Percentiles rank a stretch among this genome's conserved stretches.
phyloP scores from a whole-genome alignment of 2,888 invertebrate species.

The Aromia moschata region DNA sequence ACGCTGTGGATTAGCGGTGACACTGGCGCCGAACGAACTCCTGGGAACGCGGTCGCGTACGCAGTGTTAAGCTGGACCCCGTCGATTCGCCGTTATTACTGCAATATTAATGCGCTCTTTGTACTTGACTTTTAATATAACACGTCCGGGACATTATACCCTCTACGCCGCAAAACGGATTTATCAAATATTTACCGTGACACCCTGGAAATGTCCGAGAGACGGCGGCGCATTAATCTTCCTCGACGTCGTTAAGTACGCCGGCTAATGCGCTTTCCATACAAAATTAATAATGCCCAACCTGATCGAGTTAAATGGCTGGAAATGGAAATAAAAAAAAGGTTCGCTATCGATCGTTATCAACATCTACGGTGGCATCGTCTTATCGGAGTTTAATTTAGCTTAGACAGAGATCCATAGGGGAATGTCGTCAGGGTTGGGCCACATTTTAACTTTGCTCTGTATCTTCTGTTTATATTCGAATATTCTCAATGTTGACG shows the following conservation, averaged over 20 bases:
- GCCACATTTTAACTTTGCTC: too few relatives aligned
- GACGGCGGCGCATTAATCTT: conserved; percentile 31
- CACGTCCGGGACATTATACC: neutral
- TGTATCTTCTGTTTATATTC: too few relatives aligned
- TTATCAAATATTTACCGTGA: conserved; percentile 32
- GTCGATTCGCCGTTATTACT: conserved; percentile 16
- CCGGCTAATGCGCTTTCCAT: conserved; percentile 33
- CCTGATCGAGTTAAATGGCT: too few relatives aligned
- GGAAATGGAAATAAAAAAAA: too few relatives aligned
- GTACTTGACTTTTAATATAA: neutral
- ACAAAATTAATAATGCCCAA: conserved; percentile 31
- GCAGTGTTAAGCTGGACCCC: conserved; percentile 1
- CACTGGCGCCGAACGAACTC: conserved; percentile 44
- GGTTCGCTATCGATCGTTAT: too few relatives aligned
- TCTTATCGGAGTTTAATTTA: too few relatives aligned
- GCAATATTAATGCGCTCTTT: conserved; percentile 23
- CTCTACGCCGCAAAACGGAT: conserved; percentile 2
- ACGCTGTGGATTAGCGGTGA: conserved; percentile 52
- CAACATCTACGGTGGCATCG: too few relatives aligned
- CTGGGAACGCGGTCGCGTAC: conserved; percentile 14
- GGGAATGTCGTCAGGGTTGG: too few relatives aligned
- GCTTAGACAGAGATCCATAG: too few relatives aligned
- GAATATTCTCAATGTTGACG: too few relatives aligned
- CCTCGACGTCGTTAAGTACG: conserved; percentile 30
- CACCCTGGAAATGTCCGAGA: conserved; percentile 28